Evolutionary conservation across 1,140 invertebrate genomes (phyloP).

Genomic region (Agrilus planipennis): DNA sequence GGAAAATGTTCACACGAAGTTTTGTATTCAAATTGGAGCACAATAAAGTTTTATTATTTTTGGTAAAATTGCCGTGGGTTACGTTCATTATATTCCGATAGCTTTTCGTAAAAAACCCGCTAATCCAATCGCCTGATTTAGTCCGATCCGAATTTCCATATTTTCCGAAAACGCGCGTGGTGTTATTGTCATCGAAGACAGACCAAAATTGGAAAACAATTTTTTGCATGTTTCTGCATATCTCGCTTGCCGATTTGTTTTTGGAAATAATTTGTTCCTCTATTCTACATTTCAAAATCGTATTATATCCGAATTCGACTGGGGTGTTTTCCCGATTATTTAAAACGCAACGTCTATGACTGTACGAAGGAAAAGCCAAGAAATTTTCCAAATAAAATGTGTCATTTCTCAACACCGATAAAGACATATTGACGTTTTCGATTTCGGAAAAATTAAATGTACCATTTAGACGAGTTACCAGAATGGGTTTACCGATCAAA

Average conservation of each 20-base stretch:
- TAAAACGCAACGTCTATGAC: conserved; percentile 32
- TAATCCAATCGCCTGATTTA: conserved; percentile 41
- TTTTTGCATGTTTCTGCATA: conserved; percentile 38
- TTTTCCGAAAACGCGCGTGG: conserved; percentile 39
- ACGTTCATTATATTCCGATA: conserved; percentile 35
- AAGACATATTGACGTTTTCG: conserved; percentile 19
- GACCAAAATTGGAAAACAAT: conserved; percentile 32
- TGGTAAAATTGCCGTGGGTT: conserved; percentile 14
- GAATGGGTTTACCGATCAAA: conserved; percentile 45
- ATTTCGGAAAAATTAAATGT: conserved; percentile 17
- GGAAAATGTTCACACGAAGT: conserved; percentile 25
- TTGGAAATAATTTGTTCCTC: conserved; percentile 16
- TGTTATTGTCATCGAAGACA: conserved; percentile 22
- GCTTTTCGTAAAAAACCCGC: conserved; percentile 35
- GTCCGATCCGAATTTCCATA: conserved; percentile 43
- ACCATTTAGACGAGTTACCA: conserved; percentile 35
- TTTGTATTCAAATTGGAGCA: conserved; percentile 19
- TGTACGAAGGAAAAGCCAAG: conserved; percentile 34
- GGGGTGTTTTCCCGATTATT: conserved; percentile 27
- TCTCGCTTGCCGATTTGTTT: conserved; percentile 29
- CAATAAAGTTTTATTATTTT: conserved; percentile 13
- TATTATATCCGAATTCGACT: conserved; percentile 40
- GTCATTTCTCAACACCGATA: conserved; percentile 22
- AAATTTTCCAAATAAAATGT: conserved; percentile 29
- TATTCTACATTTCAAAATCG: conserved; percentile 35